Conservation (phyloP, 2,113 vertebrate species). For the Microcebus lehilahytsara region DNA sequence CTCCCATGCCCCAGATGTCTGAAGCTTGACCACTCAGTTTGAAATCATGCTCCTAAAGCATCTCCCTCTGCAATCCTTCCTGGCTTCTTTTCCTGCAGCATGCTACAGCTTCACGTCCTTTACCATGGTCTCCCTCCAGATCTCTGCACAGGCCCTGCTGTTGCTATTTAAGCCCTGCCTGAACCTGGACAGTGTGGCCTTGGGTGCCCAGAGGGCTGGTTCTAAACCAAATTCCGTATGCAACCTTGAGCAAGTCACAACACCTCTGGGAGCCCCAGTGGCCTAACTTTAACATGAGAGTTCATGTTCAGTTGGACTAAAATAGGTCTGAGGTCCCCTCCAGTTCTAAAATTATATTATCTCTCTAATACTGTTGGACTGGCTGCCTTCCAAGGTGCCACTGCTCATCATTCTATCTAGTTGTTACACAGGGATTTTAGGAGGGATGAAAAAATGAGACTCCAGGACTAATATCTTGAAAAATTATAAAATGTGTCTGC, state of each 20-base stretch:
- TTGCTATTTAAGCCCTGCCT: neutral
- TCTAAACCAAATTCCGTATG: neutral
- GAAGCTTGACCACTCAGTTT: conserved; percentile 23
- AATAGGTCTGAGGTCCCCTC: conserved; percentile 44
- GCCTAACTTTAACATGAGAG: neutral
- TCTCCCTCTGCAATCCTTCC: neutral
- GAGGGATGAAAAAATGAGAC: neutral
- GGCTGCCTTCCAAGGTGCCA: conserved; percentile 55
- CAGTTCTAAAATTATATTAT: conserved; percentile 52
- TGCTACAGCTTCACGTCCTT: neutral
- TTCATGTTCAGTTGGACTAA: neutral
- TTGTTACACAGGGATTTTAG: neutral
- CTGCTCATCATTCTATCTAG: neutral
- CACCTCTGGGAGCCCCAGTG: neutral
- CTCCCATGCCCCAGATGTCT: conserved; percentile 9
- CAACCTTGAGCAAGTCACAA: conserved; percentile 8
- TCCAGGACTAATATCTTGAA: conserved; percentile 8
- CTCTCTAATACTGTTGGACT: neutral
- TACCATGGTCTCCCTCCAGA: neutral
- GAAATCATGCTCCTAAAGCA: neutral
- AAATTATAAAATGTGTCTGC: conserved; percentile 5
- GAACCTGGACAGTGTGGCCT: neutral
- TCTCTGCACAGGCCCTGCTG: neutral
- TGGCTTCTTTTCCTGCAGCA: neutral
- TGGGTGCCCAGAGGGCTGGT: neutral